phyloP scores from a whole-genome alignment of 2,113 vertebrate genomes.

The Chaetorhynchus papuensis region DNA sequence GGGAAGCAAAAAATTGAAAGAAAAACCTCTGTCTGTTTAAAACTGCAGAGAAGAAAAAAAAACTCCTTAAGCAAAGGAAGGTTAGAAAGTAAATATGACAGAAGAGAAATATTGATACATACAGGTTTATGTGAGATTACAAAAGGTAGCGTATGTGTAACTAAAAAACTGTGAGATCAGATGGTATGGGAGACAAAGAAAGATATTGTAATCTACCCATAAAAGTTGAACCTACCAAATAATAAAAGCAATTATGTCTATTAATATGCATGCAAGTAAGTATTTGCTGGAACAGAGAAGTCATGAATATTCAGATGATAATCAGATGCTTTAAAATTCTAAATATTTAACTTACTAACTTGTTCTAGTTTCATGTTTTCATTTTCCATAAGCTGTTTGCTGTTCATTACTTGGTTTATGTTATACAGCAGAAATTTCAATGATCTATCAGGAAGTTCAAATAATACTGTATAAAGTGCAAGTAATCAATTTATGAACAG shows the following conservation, averaged over 20 bases:
- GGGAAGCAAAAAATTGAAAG: neutral
- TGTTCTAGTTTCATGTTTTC: neutral
- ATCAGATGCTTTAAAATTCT: neutral
- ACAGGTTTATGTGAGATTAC: neutral
- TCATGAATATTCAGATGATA: neutral
- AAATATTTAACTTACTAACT: slow-evolving; percentile 5
- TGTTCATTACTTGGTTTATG: neutral
- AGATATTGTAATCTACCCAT: neutral
- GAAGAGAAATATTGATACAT: neutral
- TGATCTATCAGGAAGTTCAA: neutral
- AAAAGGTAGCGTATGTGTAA: neutral
- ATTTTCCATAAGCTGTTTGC: neutral
- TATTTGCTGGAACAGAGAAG: neutral
- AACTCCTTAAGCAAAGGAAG: neutral
- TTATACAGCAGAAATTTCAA: neutral
- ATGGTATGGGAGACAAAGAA: neutral
- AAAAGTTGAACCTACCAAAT: neutral
- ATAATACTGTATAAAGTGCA: neutral
- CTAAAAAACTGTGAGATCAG: neutral
- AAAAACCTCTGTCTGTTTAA: neutral
- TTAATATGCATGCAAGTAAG: neutral
- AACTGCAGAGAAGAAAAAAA: neutral
- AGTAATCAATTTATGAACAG: neutral
- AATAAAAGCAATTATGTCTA: neutral
- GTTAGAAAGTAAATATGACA: neutral